Evolutionary conservation across 1,140 invertebrate species (phyloP), one percentile per base, ranked within the genome.

Genomic region (Caenorhabditis brenneri): DNA sequence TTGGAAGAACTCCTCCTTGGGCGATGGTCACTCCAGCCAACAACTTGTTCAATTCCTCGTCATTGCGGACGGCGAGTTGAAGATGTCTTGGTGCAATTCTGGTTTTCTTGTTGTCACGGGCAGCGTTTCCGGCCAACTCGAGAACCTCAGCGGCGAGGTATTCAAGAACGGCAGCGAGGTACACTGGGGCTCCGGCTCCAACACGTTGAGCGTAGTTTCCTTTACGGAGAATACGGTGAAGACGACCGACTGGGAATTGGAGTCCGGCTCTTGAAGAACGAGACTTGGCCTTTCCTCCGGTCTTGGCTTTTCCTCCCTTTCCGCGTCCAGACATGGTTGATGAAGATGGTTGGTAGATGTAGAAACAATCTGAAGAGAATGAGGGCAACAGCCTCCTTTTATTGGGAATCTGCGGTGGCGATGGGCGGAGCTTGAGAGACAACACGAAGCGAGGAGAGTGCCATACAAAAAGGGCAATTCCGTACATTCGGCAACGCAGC

Each of bases 21-120:
- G 95, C 94, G 86, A 96, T 95, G 6, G 94, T 95, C 0, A 95
- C 95, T 78, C 94, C 94, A 55, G 93, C 93, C 19, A 96, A 90
- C 69, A 96, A 92, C 89, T 93, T 94, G 88, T 94, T 95, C 85
- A 96, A 91, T 89, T 96, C 95, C 87, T 95, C 95, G 91, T 96
- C 95, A 91, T 95, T 95, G 48, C 94, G 92, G 27, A 96, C 94
- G 12, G 95, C 95, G 60, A 96, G 91, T 83, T 95, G 93, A 2
- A 96, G 92, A 90, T 96, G 95, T 69, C 95, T 92, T 0, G 95
- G 95, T 80, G 94, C 94, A 49, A 96, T 94, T 81, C 95, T 92
- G 2, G 92, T 91, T 88, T 92, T 93, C 86, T 93, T 93, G 88
- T 93, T 92, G 87, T 93, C 92, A 58, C 92, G 88, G 36, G 92